phyloP scores from a whole-genome alignment of 1,140 invertebrate genomes.

The Amphibalanus amphitrite region DNA sequence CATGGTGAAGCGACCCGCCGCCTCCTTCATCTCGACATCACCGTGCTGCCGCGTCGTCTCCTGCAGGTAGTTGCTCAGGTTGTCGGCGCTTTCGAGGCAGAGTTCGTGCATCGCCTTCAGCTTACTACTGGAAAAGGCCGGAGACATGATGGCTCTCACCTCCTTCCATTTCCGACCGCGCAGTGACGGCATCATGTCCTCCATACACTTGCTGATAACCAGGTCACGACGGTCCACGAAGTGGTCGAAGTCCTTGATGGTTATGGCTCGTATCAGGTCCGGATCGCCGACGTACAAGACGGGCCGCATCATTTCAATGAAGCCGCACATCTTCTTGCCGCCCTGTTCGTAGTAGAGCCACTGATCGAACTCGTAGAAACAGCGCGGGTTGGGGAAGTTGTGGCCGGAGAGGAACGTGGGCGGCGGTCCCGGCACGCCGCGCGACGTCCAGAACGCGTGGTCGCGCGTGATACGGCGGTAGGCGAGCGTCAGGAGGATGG shows the following conservation, averaged over 20 bases:
- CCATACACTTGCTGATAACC: constrained; percentile 5
- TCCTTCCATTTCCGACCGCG: constrained; percentile 17
- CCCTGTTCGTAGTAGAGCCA: constrained; percentile 15
- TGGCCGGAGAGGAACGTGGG: constrained; percentile 1
- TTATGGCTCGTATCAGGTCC: constrained; percentile 38
- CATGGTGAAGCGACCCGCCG: constrained; percentile 27
- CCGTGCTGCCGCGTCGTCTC: constrained; percentile 4
- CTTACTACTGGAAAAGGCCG: constrained; percentile 19
- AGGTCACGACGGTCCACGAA: constrained; percentile 34
- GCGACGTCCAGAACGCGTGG: constrained; percentile 14
- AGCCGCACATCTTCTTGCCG: constrained; percentile 25
- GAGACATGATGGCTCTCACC: constrained; percentile 16
- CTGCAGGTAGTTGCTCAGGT: constrained; percentile 12
- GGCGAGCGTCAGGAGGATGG: too few relatives aligned
- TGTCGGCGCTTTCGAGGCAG: constrained; percentile 5
- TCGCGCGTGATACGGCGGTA: too few relatives aligned
- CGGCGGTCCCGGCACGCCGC: constrained; percentile 14
- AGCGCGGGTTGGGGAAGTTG: too few relatives aligned
- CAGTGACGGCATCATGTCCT: constrained; percentile 19
- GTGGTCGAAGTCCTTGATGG: too few relatives aligned
- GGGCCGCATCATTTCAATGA: constrained; percentile 30
- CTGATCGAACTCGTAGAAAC: constrained; percentile 16
- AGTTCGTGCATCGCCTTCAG: constrained; percentile 13
- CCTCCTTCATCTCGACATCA: constrained; percentile 17
- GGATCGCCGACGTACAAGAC: constrained; percentile 37